Base-by-base conservation (phyloP, 2,113 vertebrate genomes). In the Aptenodytes forsteri region DNA sequence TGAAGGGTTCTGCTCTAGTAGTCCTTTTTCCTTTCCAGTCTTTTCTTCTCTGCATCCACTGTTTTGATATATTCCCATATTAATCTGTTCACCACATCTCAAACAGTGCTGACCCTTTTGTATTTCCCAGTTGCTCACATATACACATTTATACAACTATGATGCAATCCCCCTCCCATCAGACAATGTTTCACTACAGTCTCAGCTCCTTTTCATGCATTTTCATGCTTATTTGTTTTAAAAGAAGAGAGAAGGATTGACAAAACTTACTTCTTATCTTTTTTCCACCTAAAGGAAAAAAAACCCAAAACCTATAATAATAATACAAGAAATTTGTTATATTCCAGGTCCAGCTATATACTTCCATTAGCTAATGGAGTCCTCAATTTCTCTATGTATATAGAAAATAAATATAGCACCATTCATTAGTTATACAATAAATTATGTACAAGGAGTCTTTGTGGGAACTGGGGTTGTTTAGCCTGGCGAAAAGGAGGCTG, bases 271-370 rank as follows among this genome's bases (percentile, higher is more conserved):
- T 34, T 61, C 3, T 34, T 61, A 10, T 55, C 21, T 20, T 72
- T 94, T 87, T 85, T 55, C 23, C 7, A 58, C 7, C 11, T 26
- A 26, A 89, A 83, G n/a, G 9, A 46, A 92, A 58, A 65, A 38
- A 54, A 9, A 0, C 0, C 7, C 9, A 10, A 81, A 77, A 0
- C 3, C 10, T 32, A 32, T 29, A 81, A 75, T 21, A 38, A 58
- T 52, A 54, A 66, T 65, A 44, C 7, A 59, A 50, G 34, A 40
- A 15, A 9, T 58, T 54, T 55, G 1, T 44, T 69, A 47, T 73
- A 92, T 62, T 81, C 32, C 40, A 73, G 18, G 7, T 49, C 18
- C 34, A 89, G 9, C 22, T 80, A 7, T 42, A 46, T 19, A 56
- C 1, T 11, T 19, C 6, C 49, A 13, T 52, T 73, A 23, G 21